Evolutionary conservation across 2,113 vertebrate species (phyloP), one percentile per base, ranked within the genome.

Genomic region (Tetrao urogallus): DNA sequence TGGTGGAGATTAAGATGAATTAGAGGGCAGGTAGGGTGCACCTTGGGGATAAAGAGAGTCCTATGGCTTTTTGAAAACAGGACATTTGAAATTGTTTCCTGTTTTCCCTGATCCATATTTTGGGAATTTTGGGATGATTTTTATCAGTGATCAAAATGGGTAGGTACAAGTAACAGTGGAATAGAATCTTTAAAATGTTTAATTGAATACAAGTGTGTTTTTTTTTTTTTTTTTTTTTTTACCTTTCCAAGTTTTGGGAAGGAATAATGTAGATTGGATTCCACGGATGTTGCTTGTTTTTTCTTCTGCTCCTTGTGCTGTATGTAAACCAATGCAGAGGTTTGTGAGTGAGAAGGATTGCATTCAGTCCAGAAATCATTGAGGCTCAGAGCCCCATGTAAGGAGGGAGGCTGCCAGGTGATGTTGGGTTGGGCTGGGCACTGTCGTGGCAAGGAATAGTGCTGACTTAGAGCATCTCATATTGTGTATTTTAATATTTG

Each of bases 391-490:
- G 54, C 54, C 54, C 1, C 0, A 3, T 27, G 16, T 6, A 11
- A 36, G 38, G 20, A 36, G 38, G 7, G 24, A 47, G n/a, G 25
- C n/a, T 19, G 48, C 25, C 3, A 11, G 28, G 28, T 50, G 45
- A 30, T 12, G 30, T 57, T 34, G 32, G 25, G 6, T 4, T 1
- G 4, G 28, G 20, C 17, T 43, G 17, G 3, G 1, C n/a, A 12
- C 58, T 7, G 7, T 7, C 3, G 6, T 8, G 25, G 10, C 1
- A 21, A 38, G 34, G 47, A 38, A 10, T 1, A 38, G 30, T 8
- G 2, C 17, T 22, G 1, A 6, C 7, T 15, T 11, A 11, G 17
- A 12, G 32, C 38, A 5, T 36, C 24, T 42, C 22, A 64, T 5
- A 12, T 14, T 66, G 16, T 6, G 7, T 43, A 1, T 58, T 34